Conservation (phyloP, 2,113 vertebrate species). For the Ophiodon elongatus region DNA sequence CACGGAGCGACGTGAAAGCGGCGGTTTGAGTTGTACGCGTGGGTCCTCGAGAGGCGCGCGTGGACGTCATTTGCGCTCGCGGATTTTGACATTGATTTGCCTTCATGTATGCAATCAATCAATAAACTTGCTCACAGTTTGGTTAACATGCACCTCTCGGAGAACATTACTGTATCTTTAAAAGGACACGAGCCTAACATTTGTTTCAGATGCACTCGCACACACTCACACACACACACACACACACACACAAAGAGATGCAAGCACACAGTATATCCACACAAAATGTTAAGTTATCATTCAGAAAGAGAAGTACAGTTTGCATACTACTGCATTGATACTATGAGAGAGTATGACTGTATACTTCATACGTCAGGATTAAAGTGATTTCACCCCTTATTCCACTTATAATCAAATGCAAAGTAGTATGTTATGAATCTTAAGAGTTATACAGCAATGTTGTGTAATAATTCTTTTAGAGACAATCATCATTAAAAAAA, state of each 20-base stretch:
- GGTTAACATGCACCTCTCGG: slow-evolving; percentile 76
- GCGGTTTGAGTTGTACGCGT: no score
- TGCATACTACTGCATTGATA: slow-evolving; percentile 58
- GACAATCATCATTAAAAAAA: slow-evolving; percentile 68
- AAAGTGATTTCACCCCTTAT: slow-evolving; percentile 39
- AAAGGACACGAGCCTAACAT: slow-evolving; percentile 68
- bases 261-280: slow-evolving; percentile 45
- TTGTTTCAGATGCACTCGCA: slow-evolving; percentile 33
- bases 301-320: slow-evolving; percentile 64
- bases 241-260: slow-evolving; percentile 13
- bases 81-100: not conserved
- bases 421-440: slow-evolving; percentile 59
- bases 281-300: slow-evolving; percentile 51
- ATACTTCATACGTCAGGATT: slow-evolving; percentile 45
- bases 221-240: slow-evolving; percentile 38
- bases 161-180: slow-evolving; percentile 69
- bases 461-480: slow-evolving; percentile 60
- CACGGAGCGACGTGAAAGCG: no score
- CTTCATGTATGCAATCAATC: slow-evolving; percentile 32
- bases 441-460: slow-evolving; percentile 65
- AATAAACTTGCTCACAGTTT: slow-evolving; percentile 67
- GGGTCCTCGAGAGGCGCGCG: no score
- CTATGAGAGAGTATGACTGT: slow-evolving; percentile 46
- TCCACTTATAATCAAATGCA: slow-evolving; percentile 59
- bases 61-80: not conserved